These are phyloP conservation scores for Mus musculus DNA, from an alignment of 2,113 vertebrate species.

Conservation along the genomic window GRCm39 chr3:73038001-73038500, in stretches of 20 bases:
- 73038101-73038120: not conserved
- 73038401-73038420: too few relatives aligned
- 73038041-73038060: not conserved
- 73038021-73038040: too few relatives aligned
- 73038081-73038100: not conserved
- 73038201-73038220: not conserved
- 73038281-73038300: not conserved
- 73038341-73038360: too few relatives aligned
- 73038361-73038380: too few relatives aligned
- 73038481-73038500: too few relatives aligned
- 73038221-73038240: slow-evolving; percentile 30
- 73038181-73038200: not conserved
- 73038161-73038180: not conserved
- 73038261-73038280: slow-evolving; percentile 32
- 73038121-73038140: not conserved
- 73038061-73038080: too few relatives aligned
- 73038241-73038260: not conserved
- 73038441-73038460: too few relatives aligned
- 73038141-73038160: not conserved
- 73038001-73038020: too few relatives aligned
- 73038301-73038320: not conserved
- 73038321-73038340: slow-evolving; percentile 1
- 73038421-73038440: too few relatives aligned
- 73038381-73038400: too few relatives aligned
- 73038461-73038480: too few relatives aligned